A percentile compares a stretch with the other conserved stretches of the same genome.
Conservation (phyloP, 2,888 invertebrate genomes). For the Lasius fuliginosus region DNA sequence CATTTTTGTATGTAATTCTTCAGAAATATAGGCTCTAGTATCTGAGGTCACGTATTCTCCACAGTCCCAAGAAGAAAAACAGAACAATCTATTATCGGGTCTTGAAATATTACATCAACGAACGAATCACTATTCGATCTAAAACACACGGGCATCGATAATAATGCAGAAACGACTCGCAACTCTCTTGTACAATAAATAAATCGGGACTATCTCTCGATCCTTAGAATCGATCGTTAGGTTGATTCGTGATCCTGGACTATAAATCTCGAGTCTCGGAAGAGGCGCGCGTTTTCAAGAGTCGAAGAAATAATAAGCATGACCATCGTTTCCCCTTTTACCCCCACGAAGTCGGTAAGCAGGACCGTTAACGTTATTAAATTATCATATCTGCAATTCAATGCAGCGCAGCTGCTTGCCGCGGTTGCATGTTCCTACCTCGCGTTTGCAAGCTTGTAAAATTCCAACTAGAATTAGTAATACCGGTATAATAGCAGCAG, state of each 20-base stretch:
- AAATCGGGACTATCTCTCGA: constrained; percentile 62
- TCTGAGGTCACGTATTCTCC: constrained; percentile 23
- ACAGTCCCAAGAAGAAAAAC: constrained; percentile 22
- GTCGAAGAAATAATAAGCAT: constrained; percentile 64
- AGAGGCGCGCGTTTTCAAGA: constrained; percentile 46
- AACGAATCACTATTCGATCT: constrained; percentile 39
- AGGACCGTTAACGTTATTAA: constrained; percentile 58
- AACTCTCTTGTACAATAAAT: constrained; percentile 57
- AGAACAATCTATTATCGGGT: constrained; percentile 45
- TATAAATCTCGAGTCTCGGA: constrained; percentile 56
- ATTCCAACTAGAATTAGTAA: constrained; percentile 48
- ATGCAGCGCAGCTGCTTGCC: constrained; percentile 16
- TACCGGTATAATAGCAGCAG: constrained; percentile 46
- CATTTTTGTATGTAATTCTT: background rate
- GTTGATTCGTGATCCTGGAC: constrained; percentile 39
- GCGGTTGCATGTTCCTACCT: constrained; percentile 53
- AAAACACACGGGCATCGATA: constrained; percentile 41
- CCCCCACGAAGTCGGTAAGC: constrained; percentile 9
- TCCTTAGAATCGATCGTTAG: constrained; percentile 48
- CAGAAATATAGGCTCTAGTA: background rate
- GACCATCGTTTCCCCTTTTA: constrained; percentile 28
- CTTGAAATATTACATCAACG: constrained; percentile 38
- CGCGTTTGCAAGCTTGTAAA: constrained; percentile 50
- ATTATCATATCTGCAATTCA: constrained; percentile 63
- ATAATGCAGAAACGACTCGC: constrained; percentile 58